Evolutionary conservation across 2,113 vertebrate genomes (phyloP).

Genomic region (Notothenia rossii): DNA sequence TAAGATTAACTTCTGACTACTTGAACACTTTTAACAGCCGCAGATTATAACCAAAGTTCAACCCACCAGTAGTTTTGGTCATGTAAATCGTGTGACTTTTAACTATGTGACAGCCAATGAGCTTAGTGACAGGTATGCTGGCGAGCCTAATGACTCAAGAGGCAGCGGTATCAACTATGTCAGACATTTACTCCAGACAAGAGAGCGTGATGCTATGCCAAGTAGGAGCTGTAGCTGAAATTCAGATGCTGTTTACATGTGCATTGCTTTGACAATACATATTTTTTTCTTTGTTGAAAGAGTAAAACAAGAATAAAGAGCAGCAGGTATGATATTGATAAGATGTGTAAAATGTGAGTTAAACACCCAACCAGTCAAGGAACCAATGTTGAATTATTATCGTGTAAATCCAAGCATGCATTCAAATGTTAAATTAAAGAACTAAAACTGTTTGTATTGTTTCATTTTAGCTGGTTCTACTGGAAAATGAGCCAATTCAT

Average conservation of each 20-base stretch:
- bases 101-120: slow-evolving; percentile 33
- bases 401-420: neutral
- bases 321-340: neutral
- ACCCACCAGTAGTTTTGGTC: slow-evolving; percentile 37
- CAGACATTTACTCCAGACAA: slow-evolving; percentile 33
- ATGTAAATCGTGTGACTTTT: slow-evolving; percentile 42
- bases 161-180: slow-evolving; percentile 20
- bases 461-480: neutral
- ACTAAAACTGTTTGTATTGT: neutral
- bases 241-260: neutral
- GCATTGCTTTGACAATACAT: neutral
- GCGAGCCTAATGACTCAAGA: slow-evolving; percentile 33
- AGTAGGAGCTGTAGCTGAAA: neutral
- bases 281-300: neutral
- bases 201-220: slow-evolving; percentile 37
- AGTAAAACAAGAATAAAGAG: neutral
- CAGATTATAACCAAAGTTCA: slow-evolving; percentile 18
- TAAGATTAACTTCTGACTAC: slow-evolving; percentile 30
- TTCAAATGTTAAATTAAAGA: neutral
- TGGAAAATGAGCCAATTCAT: neutral
- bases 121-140: slow-evolving; percentile 12
- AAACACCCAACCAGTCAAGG: neutral
- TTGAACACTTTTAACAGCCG: slow-evolving; percentile 24
- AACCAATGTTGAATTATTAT: neutral
- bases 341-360: neutral